Conservation (phyloP, 2,888 invertebrate species). For the Lapara coniferarum region DNA sequence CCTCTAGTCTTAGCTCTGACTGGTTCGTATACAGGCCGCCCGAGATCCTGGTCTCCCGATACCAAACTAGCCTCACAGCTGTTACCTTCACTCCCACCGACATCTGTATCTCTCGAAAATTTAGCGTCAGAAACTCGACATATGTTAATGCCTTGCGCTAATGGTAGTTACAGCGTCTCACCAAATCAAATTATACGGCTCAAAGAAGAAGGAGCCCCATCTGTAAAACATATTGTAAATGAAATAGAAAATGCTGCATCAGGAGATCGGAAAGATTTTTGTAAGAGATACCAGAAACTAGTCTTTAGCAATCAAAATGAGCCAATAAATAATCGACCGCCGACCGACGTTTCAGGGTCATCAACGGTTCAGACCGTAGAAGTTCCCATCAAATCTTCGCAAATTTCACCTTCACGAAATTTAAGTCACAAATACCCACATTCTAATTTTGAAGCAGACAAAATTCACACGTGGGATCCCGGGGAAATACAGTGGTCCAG, state of each 20-base stretch:
- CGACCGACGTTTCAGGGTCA: slow-evolving; percentile 42
- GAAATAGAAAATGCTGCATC: slow-evolving; percentile 86
- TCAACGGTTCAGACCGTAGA: slow-evolving; percentile 40
- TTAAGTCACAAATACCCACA: slow-evolving; percentile 57
- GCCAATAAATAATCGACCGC: slow-evolving; percentile 42
- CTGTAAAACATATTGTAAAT: slow-evolving; percentile 88
- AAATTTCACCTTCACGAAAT: slow-evolving; percentile 59
- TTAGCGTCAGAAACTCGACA: slow-evolving; percentile 87
- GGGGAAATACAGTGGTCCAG: slow-evolving; percentile 76
- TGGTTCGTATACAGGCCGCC: slow-evolving; percentile 78
- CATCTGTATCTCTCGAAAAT: slow-evolving; percentile 88
- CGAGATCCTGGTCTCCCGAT: slow-evolving; percentile 90
- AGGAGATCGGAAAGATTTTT: slow-evolving; percentile 60
- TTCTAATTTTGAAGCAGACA: slow-evolving; percentile 67
- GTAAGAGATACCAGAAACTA: slow-evolving; percentile 57
- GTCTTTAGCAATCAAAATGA: slow-evolving; percentile 56
- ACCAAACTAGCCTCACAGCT: slow-evolving; percentile 84
- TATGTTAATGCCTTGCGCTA: slow-evolving; percentile 92
- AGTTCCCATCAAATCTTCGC: slow-evolving; percentile 42
- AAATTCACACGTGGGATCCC: slow-evolving; percentile 87
- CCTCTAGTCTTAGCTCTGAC: slow-evolving; percentile 84
- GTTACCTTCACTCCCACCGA: slow-evolving; percentile 83
- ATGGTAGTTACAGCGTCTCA: slow-evolving; percentile 94
- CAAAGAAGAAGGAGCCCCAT: slow-evolving; percentile 85
- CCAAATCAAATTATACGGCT: slow-evolving; percentile 95